These are phyloP conservation scores for Poeciliopsis infans DNA, from an alignment of 2,797 vertebrate species.

Conservation along the genomic window DNA sequence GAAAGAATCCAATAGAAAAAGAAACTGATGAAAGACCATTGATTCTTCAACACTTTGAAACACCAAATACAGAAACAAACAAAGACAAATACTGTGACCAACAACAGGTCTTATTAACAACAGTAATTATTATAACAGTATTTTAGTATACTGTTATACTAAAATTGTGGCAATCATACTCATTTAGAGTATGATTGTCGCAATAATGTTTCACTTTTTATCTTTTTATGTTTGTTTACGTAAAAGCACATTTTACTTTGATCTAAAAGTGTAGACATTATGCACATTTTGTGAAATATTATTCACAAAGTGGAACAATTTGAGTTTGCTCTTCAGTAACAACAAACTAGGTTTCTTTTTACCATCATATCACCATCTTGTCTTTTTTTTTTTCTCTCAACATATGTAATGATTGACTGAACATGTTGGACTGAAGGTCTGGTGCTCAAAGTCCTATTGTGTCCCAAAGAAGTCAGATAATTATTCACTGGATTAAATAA, in stretches of 20 bases:
- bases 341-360: not conserved
- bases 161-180: too few relatives aligned
- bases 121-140: not conserved
- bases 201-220: not conserved
- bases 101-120: not conserved
- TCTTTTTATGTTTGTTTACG: not conserved
- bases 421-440: not conserved
- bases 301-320: not conserved
- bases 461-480: not conserved
- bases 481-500: not conserved
- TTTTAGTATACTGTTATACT: not conserved
- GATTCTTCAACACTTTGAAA: constrained; percentile 4
- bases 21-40: constrained; percentile 9
- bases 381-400: not conserved
- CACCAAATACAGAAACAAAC: not conserved
- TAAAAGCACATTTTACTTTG: not conserved
- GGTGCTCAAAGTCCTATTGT: not conserved
- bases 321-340: not conserved
- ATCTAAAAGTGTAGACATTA: not conserved
- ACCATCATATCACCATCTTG: not conserved
- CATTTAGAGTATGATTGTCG: not conserved
- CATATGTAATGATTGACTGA: not conserved
- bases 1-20: constrained; percentile 19
- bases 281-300: not conserved
- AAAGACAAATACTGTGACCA: not conserved